Evolutionary conservation across 1,140 invertebrate genomes (phyloP).

Genomic region (Zaprionus kolodkinae): DNA sequence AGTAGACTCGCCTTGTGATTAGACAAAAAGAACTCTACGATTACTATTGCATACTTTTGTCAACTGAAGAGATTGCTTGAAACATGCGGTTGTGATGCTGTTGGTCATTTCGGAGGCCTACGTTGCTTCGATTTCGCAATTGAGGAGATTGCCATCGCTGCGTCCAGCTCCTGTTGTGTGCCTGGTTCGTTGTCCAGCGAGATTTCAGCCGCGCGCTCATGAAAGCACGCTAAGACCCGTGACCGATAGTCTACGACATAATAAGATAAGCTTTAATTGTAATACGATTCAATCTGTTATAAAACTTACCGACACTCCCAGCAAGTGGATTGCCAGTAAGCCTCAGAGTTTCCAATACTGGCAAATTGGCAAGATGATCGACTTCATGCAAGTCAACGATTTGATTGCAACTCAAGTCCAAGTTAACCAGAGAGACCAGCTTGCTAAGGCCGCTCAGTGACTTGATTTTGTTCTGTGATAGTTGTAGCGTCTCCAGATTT

Average conservation of each 20-base stretch:
- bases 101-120: constrained; percentile 56
- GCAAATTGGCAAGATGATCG: constrained; percentile 90
- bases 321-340: constrained; percentile 96
- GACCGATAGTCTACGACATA: constrained; percentile 92
- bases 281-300: background rate
- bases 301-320: constrained; percentile 81
- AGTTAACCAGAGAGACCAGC: constrained; percentile 91
- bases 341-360: constrained; percentile 93
- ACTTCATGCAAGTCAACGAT: constrained; percentile 93
- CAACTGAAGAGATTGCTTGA: constrained; percentile 26
- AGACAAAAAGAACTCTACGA: constrained; percentile 16
- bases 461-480: constrained; percentile 93
- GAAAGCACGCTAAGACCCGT: constrained; percentile 93
- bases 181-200: constrained; percentile 94
- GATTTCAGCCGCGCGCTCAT: constrained; percentile 90
- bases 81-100: constrained; percentile 12
- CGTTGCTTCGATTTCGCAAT: constrained; percentile 86
- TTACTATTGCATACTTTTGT: constrained; percentile 21
- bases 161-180: constrained; percentile 95
- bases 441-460: constrained; percentile 92
- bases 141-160: constrained; percentile 94
- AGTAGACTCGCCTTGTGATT: constrained; percentile 5
- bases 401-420: constrained; percentile 94
- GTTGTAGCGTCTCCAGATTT: constrained; percentile 93
- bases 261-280: background rate